Percentiles rank a stretch among this genome's conserved stretches.
Conservation (phyloP, 2,113 vertebrate species). For the Ceratotherium simum region DNA sequence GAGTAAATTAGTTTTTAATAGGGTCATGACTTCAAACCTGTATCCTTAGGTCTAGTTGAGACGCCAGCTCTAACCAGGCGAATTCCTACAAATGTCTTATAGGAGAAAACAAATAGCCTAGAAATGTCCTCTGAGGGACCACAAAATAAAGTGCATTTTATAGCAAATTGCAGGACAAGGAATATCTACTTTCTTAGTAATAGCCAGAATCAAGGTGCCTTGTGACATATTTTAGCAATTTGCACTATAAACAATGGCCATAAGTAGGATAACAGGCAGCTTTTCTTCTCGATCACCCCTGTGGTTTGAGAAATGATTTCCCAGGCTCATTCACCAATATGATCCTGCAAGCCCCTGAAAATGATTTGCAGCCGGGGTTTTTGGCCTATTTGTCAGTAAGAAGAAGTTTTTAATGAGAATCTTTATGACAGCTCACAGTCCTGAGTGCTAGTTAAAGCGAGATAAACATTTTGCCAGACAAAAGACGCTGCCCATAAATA, state of each 20-base stretch:
- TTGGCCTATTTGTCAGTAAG: not conserved
- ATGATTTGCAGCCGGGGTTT: not conserved
- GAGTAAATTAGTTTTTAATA: not conserved
- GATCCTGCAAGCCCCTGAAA: not conserved
- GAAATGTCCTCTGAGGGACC: constrained; percentile 38
- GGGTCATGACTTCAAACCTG: not conserved
- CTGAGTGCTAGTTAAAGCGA: constrained; percentile 60
- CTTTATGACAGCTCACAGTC: constrained; percentile 12
- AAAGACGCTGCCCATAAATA: constrained; percentile 65
- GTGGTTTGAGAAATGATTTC: constrained; percentile 43
- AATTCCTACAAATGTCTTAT: constrained; percentile 52
- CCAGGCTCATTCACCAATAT: not conserved
- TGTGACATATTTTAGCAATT: constrained; percentile 54
- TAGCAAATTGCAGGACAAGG: constrained; percentile 55
- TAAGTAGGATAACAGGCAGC: constrained; percentile 17
- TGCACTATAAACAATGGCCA: not conserved
- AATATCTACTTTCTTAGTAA: constrained; percentile 41
- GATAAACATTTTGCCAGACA: constrained; percentile 41
- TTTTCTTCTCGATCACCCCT: constrained; percentile 1
- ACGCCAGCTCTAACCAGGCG: not conserved
- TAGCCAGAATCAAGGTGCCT: not conserved
- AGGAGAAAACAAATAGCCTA: constrained; percentile 26
- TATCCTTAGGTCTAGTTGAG: not conserved
- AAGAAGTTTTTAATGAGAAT: constrained; percentile 60
- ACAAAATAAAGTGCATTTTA: constrained; percentile 58